Percentiles rank a stretch among this genome's conserved stretches.
Conservation (phyloP, 1,140 invertebrate species). For the Eriocheir sinensis region DNA sequence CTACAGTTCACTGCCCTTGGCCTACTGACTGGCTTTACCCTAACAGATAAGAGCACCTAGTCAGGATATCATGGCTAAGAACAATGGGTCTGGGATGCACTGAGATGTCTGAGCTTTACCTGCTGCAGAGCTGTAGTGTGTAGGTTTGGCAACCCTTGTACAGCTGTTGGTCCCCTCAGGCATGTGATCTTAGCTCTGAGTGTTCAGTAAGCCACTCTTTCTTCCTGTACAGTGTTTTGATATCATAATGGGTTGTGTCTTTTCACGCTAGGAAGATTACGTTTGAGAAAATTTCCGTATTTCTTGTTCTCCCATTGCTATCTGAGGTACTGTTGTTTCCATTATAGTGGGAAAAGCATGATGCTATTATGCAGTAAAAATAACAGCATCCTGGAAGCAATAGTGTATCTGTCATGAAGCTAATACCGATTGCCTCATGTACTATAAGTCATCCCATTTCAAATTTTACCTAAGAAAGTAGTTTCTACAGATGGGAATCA, state of each 20-base stretch:
- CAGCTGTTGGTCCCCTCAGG: constrained; percentile 11
- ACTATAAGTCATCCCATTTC: background rate
- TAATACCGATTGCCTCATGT: background rate
- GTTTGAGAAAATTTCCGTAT: background rate
- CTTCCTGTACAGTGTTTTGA: no score
- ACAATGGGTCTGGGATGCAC: background rate
- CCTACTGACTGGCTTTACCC: background rate
- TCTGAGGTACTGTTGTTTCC: constrained; percentile 12
- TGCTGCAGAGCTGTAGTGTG: background rate
- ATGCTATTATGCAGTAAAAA: background rate
- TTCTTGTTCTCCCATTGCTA: background rate
- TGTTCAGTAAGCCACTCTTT: background rate
- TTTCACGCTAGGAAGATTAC: background rate
- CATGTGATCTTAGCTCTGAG: constrained; percentile 11
- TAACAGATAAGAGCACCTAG: background rate
- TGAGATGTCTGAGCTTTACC: background rate
- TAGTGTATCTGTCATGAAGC: background rate
- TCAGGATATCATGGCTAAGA: background rate
- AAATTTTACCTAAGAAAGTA: background rate
- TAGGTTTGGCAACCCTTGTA: background rate
- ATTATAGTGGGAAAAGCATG: background rate
- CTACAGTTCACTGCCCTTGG: background rate
- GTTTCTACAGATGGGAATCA: background rate
- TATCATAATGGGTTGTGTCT: background rate
- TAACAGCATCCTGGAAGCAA: background rate